These are phyloP conservation scores for Orientallactaga bullata DNA, from an alignment of 2,113 vertebrate species.

Conservation along the genomic window DNA sequence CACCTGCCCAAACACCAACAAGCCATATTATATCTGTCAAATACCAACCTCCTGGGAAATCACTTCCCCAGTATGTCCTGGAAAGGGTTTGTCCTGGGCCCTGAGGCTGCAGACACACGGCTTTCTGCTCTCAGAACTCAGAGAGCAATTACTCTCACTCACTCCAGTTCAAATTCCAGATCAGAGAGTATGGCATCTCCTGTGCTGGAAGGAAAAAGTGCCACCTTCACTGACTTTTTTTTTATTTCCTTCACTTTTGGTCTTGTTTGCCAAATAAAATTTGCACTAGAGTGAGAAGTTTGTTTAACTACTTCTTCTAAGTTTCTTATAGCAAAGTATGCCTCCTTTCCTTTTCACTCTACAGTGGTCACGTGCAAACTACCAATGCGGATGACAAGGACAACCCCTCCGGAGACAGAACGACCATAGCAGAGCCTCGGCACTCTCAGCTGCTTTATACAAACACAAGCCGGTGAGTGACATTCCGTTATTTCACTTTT, in stretches of 20 bases:
- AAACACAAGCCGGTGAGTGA: conserved; percentile 80
- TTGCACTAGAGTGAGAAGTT: conserved; percentile 37
- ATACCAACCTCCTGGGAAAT: fast-evolving
- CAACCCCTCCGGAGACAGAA: conserved; percentile 78
- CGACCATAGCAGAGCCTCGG: conserved; percentile 79
- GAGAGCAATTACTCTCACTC: neutral
- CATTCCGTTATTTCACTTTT: neutral
- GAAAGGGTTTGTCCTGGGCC: neutral
- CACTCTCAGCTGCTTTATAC: conserved; percentile 71
- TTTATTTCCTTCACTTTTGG: conserved; percentile 20
- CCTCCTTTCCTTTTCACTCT: conserved; percentile 46
- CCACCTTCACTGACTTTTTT: neutral
- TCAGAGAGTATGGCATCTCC: fast-evolving
- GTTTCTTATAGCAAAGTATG: conserved; percentile 71
- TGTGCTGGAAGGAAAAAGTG: neutral
- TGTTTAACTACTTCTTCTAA: conserved; percentile 59
- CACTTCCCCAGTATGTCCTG: neutral
- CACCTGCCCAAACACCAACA: neutral
- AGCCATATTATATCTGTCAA: neutral
- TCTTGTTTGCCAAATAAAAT: conserved; percentile 74
- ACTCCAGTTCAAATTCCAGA: neutral
- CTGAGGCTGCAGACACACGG: neutral
- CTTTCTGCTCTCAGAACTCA: neutral
- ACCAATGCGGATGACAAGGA: conserved; percentile 86
- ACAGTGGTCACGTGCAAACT: conserved; percentile 86